phyloP scores from a whole-genome alignment of 2,113 vertebrate species.

The Pseudolaguvia tuberculata region DNA sequence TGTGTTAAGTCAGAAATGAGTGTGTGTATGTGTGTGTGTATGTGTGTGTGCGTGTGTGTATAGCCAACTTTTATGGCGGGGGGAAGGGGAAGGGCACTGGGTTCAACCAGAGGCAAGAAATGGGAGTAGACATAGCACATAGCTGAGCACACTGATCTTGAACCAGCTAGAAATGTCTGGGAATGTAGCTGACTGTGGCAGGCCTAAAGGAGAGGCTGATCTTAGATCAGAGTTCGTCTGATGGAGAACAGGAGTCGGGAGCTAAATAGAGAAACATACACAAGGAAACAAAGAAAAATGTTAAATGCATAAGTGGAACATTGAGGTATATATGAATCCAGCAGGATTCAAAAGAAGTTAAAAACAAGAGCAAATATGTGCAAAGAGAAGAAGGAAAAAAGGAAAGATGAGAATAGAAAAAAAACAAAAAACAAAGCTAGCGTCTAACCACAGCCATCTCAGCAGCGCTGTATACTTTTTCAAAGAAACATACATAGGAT shows the following conservation, averaged over 20 bases:
- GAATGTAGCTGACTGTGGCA: not conserved
- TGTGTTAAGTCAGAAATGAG: not conserved
- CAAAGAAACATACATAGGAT: conserved; percentile 10
- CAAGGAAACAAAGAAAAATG: not conserved
- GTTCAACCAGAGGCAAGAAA: conserved; percentile 32
- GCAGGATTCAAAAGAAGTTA: not conserved
- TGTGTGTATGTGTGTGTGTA: not conserved
- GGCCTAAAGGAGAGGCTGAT: not conserved
- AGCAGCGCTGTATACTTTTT: not conserved
- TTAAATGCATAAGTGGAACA: not conserved
- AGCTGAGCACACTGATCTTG: not conserved
- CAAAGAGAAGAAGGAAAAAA: conserved; percentile 30
- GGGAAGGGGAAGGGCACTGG: not conserved
- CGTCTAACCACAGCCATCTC: conserved; percentile 18
- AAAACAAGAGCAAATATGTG: not conserved
- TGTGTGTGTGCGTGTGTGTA: not conserved
- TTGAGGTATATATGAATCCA: not conserved
- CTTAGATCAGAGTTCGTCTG: not conserved
- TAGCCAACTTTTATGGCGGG: not conserved
- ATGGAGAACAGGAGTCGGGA: not conserved
- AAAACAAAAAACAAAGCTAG: conserved; percentile 11
- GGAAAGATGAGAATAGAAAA: conserved; percentile 20
- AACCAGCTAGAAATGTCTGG: conserved; percentile 1
- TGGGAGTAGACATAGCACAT: conserved; percentile 13
- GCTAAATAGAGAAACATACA: not conserved